These are phyloP conservation scores for Bimastos eiseni DNA, from an alignment of 2,888 invertebrate genomes.

Conservation along the genomic window DNA sequence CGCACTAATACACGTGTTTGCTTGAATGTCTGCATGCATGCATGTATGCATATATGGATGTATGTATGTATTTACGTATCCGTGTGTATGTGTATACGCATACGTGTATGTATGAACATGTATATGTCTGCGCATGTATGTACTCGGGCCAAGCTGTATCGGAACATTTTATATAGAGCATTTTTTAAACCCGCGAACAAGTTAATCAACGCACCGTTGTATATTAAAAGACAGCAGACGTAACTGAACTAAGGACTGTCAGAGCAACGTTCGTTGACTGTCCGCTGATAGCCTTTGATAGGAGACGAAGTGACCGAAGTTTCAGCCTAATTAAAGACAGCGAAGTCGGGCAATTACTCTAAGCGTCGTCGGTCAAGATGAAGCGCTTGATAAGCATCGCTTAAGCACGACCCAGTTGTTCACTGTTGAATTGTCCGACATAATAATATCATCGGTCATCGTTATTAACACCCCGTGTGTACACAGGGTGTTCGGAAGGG, in stretches of 20 bases:
- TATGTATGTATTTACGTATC: too few species aligned
- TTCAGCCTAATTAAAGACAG: background rate
- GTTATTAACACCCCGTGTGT: too few species aligned
- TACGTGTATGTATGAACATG: too few species aligned
- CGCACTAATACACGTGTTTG: too few species aligned
- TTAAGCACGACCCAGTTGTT: background rate
- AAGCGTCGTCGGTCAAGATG: background rate
- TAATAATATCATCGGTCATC: background rate
- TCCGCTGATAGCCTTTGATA: background rate
- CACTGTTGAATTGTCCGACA: background rate
- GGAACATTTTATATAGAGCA: too few species aligned
- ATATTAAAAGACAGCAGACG: background rate
- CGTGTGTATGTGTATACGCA: too few species aligned
- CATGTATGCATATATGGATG: too few species aligned
- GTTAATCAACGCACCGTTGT: background rate
- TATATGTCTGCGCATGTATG: too few species aligned
- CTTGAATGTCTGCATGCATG: too few species aligned
- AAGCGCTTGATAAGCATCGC: conserved; percentile 1
- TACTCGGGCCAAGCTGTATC: too few species aligned
- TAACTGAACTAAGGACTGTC: background rate
- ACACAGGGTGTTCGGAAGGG: too few species aligned
- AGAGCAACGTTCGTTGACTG: background rate
- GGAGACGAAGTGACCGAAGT: background rate
- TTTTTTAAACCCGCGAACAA: too few species aligned
- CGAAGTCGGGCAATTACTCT: background rate